Percentiles rank a stretch among this genome's conserved stretches.
These are phyloP conservation scores for Philopotamus ludificatus DNA, from an alignment of 1,140 invertebrate genomes.

Conservation along the genomic window DNA sequence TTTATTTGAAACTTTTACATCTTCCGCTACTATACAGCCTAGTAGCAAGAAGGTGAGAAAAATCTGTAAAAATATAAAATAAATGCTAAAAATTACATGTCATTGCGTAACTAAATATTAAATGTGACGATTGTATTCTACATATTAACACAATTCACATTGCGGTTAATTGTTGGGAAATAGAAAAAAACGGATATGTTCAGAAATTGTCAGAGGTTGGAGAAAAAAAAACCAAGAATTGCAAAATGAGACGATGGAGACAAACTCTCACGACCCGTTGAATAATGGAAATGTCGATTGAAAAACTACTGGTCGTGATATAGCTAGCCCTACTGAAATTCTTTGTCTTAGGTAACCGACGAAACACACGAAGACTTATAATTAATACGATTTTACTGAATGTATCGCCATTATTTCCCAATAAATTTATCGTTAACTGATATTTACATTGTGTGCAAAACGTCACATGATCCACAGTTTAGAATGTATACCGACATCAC, in stretches of 20 bases:
- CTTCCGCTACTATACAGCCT: slow-evolving; percentile 62
- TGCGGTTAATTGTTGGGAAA: background rate
- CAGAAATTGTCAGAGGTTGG: background rate
- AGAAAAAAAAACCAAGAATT: slow-evolving; percentile 14
- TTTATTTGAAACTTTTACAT: slow-evolving; percentile 61
- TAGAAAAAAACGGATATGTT: background rate
- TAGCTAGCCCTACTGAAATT: slow-evolving; percentile 9
- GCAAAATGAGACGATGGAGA: slow-evolving; percentile 6
- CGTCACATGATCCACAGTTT: too few relatives aligned
- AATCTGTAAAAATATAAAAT: slow-evolving; percentile 59
- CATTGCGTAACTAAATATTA: slow-evolving; percentile 26
- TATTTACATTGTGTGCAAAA: too few relatives aligned
- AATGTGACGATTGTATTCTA: background rate
- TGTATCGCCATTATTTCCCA: too few relatives aligned
- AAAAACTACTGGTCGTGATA: slow-evolving; percentile 30
- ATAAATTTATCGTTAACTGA: too few relatives aligned
- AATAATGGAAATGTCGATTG: slow-evolving; percentile 18
- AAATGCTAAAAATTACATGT: slow-evolving; percentile 17
- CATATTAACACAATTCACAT: background rate
- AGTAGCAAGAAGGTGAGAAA: slow-evolving; percentile 70
- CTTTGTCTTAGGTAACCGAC: slow-evolving; percentile 28
- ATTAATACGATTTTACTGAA: too few relatives aligned
- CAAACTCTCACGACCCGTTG: slow-evolving; percentile 35
- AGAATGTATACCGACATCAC: too few relatives aligned
- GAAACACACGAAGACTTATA: background rate